Conservation (phyloP, 2,888 invertebrate genomes). For the Callyntrura guangdongensis region DNA sequence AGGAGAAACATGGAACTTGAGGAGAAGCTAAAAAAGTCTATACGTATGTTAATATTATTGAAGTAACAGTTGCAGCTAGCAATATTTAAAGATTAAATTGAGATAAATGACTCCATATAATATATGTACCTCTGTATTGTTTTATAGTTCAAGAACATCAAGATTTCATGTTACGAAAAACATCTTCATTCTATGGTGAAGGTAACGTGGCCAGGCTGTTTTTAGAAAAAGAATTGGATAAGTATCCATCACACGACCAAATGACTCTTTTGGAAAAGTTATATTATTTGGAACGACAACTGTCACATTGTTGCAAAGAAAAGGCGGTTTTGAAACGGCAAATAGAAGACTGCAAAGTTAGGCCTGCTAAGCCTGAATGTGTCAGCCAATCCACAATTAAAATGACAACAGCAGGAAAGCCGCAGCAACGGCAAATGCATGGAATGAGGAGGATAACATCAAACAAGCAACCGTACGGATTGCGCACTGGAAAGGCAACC, state of each 20-base stretch:
- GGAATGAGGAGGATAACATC: conserved; percentile 14
- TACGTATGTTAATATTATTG: conserved; percentile 74
- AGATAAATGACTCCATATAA: no score
- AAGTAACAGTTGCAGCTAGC: conserved; percentile 2
- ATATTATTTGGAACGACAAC: conserved; percentile 81
- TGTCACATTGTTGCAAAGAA: conserved; percentile 84
- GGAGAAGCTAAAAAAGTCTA: conserved; percentile 80
- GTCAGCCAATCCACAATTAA: background rate
- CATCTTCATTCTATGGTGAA: background rate
- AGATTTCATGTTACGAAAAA: conserved; percentile 77
- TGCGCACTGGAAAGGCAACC: background rate
- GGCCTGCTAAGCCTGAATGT: background rate
- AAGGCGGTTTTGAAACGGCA: conserved; percentile 81
- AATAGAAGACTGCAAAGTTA: conserved; percentile 79
- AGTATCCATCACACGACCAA: conserved; percentile 79
- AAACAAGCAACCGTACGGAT: background rate
- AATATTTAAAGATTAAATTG: background rate
- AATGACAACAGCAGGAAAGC: background rate
- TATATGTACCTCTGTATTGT: background rate
- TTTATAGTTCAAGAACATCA: conserved; percentile 81
- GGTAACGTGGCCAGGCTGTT: conserved; percentile 14
- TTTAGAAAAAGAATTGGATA: conserved; percentile 66
- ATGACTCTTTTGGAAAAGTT: conserved; percentile 81
- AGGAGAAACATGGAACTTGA: conserved; percentile 83
- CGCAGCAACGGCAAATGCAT: background rate